Conservation (phyloP, 2,113 vertebrate genomes). For the Poeciliopsis turrubarensis region DNA sequence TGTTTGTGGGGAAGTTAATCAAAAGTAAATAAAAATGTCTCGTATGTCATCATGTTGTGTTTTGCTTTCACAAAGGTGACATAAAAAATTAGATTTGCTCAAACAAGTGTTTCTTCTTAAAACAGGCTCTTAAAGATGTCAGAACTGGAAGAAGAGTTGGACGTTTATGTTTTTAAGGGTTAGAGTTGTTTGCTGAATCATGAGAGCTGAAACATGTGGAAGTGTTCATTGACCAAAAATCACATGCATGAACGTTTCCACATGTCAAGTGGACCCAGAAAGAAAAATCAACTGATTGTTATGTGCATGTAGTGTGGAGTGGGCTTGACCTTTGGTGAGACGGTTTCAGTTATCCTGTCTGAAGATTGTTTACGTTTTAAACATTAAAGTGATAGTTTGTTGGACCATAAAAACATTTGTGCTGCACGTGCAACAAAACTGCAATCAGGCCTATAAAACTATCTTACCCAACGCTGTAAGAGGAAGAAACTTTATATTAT, state of each 20-base stretch:
- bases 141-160: conserved; percentile 2
- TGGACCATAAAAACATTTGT: no score
- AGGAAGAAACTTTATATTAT: no score
- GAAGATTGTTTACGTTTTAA: conserved; percentile 9
- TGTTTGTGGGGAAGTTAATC: no score
- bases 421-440: no score
- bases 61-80: conserved; percentile 59
- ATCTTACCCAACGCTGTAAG: no score
- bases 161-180: conserved; percentile 15
- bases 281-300: conserved; percentile 23
- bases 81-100: conserved; percentile 68
- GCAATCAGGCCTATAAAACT: no score
- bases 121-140: conserved; percentile 19
- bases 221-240: conserved; percentile 25
- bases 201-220: conserved; percentile 1
- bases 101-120: conserved; percentile 39
- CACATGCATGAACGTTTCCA: conserved; percentile 55
- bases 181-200: conserved; percentile 4
- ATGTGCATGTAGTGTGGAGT: conserved; percentile 1
- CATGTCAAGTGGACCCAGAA: conserved; percentile 40
- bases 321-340: background rate
- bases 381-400: conserved; percentile 9
- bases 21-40: conserved; percentile 8
- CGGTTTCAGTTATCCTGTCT: conserved; percentile 36
- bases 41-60: conserved; percentile 31